phyloP scores from a whole-genome alignment of 2,888 invertebrate species.

The Tholera decimalis region DNA sequence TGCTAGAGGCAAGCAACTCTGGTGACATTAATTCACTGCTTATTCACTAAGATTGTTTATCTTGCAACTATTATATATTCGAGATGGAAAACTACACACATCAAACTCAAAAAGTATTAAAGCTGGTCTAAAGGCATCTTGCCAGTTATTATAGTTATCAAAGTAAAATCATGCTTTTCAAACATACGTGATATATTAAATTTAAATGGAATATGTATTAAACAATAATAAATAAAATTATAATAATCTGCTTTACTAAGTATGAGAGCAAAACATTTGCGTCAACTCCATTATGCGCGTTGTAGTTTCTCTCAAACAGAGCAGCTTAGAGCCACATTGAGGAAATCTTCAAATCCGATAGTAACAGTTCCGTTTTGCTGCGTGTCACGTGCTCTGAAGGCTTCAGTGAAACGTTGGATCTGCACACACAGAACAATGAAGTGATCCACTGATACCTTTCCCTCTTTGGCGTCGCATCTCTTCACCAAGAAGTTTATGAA shows the following conservation, averaged over 20 bases:
- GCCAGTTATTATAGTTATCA: background rate
- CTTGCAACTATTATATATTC: background rate
- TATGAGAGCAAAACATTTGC: slow-evolving; percentile 21
- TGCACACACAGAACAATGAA: slow-evolving; percentile 97
- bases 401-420: slow-evolving; percentile 97
- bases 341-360: slow-evolving; percentile 97
- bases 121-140: slow-evolving; percentile 13
- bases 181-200: background rate
- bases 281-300: slow-evolving; percentile 4
- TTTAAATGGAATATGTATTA: slow-evolving; percentile 25
- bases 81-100: background rate
- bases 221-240: slow-evolving; percentile 8
- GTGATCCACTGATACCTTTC: slow-evolving; percentile 95
- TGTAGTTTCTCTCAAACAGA: slow-evolving; percentile 84
- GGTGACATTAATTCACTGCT: background rate
- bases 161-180: too few species aligned
- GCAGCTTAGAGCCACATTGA: slow-evolving; percentile 95
- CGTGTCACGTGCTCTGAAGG: slow-evolving; percentile 95
- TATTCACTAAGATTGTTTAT: background rate
- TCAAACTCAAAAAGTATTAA: slow-evolving; percentile 15
- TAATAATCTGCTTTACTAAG: slow-evolving; percentile 22
- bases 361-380: slow-evolving; percentile 96
- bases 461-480: slow-evolving; percentile 93
- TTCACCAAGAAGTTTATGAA: slow-evolving; percentile 94
- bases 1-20: slow-evolving; percentile 16